Base-by-base conservation (phyloP, 1,140 invertebrate species). In the Panagrolaimus sp. region DNA sequence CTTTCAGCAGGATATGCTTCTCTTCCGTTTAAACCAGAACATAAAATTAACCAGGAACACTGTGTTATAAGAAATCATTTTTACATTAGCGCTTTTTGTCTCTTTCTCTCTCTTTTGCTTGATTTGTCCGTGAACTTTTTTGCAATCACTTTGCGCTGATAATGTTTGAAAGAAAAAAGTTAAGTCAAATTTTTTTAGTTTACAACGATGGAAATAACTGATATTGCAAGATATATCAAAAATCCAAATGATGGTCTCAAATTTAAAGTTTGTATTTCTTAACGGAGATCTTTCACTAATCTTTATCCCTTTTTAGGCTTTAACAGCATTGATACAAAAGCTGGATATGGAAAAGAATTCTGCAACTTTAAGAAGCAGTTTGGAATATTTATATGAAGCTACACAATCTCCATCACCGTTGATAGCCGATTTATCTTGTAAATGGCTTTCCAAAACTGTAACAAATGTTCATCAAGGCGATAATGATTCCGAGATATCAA, bases 301-400 rank as follows among this genome's bases (percentile, higher is more conserved):
- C 32, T 7, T 4, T 38, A 4, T 38, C 8, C 32, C 7, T 38
- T 7, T 38, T 28, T 28, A 58, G 52, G 52, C 52, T 12, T 24
- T 58, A n/a, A 58, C 52, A n/a, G 15, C 5, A 2, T 58, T 58
- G 8, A 8, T 58, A 1, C 10, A 6, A 12, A 58, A 58, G n/a
- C 52, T 58, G 10, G 52, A 58, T 24, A 26, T 10, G 15, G 52
- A 58, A n/a, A 58, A 58, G 3, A 58, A 58, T 58, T 21, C 21
- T 12, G 21, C 52, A n/a, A 28, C 15, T 58, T 58, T 58, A 26
- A 21, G 17, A 24, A 14, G 21, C 10, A 21, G 17, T 12, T 17
- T 58, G 14, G 21, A 58, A 17, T 28, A 26, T 12, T n/a, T 58
- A 12, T 58, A 21, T 58, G 52, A 58, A 58, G 52, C 52, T 12